Evolutionary conservation across 2,888 invertebrate genomes (phyloP).

Genomic region (Acleris sparsana): DNA sequence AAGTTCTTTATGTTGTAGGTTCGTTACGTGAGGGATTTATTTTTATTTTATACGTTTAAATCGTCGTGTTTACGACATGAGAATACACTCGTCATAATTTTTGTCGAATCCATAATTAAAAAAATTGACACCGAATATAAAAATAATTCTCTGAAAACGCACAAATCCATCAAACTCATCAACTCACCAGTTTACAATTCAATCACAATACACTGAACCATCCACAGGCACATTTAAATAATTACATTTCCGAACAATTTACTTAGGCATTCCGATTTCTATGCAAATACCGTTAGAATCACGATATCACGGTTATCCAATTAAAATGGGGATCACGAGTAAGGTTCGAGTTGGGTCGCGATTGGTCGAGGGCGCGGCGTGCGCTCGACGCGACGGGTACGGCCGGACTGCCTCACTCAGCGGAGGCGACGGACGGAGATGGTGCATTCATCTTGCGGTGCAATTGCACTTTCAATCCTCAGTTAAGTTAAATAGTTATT

Average conservation of each 20-base stretch:
- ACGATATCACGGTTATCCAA: slow-evolving; percentile 41
- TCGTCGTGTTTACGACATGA: no score
- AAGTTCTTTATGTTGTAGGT: no score
- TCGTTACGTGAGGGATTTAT: no score
- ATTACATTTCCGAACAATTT: slow-evolving; percentile 31
- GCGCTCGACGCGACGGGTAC: slow-evolving; percentile 22
- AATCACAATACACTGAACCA: slow-evolving; percentile 34
- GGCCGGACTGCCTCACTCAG: slow-evolving; percentile 30
- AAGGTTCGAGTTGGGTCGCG: slow-evolving; percentile 39
- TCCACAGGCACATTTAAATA: slow-evolving; percentile 35
- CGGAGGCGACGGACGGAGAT: slow-evolving; percentile 15
- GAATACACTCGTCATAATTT: no score
- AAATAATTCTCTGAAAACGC: not conserved
- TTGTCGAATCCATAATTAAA: not conserved
- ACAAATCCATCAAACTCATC: not conserved
- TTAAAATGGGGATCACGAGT: slow-evolving; percentile 44
- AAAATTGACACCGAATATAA: not conserved
- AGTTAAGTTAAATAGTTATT: not conserved
- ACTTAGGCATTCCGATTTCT: slow-evolving; percentile 41
- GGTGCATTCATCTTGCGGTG: slow-evolving; percentile 33
- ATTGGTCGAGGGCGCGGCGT: slow-evolving; percentile 27
- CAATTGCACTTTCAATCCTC: slow-evolving; percentile 20
- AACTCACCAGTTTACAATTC: slow-evolving; percentile 25
- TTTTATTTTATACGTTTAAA: no score
- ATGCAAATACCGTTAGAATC: slow-evolving; percentile 45